Conservation (phyloP, 2,888 invertebrate species). For the Hecatera dysodea region DNA sequence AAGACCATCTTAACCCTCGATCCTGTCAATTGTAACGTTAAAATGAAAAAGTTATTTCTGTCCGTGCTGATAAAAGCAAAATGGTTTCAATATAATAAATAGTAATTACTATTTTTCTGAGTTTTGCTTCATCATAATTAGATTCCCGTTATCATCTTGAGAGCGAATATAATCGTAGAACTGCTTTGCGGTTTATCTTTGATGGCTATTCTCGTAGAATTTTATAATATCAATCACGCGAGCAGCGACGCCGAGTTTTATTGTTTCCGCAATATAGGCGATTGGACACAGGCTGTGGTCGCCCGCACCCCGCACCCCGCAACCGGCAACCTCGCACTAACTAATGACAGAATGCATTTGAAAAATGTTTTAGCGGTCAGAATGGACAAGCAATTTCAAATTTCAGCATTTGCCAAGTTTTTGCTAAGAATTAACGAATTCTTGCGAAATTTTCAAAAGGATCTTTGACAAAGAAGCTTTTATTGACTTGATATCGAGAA, state of each 20-base stretch:
- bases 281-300: constrained; percentile 70
- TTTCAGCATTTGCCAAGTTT: constrained; percentile 32
- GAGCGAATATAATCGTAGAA: constrained; percentile 65
- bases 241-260: constrained; percentile 70
- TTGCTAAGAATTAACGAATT: constrained; percentile 1
- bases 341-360: constrained; percentile 53
- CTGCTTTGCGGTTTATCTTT: constrained; percentile 65
- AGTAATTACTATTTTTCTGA: constrained; percentile 37
- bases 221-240: constrained; percentile 77
- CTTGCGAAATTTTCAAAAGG: constrained; percentile 2
- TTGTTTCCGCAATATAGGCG: constrained; percentile 79
- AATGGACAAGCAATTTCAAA: constrained; percentile 19
- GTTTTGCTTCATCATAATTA: constrained; percentile 56
- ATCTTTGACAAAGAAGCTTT: neutral
- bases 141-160: constrained; percentile 65
- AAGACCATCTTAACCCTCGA: neutral
- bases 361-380: constrained; percentile 45
- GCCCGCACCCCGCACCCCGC: constrained; percentile 39
- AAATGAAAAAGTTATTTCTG: neutral
- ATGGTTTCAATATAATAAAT: constrained; percentile 12
- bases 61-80: neutral
- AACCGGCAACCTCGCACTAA: constrained; percentile 10
- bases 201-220: constrained; percentile 60
- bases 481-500: constrained; percentile 12
- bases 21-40: neutral